Evolutionary conservation across 1,140 invertebrate genomes (phyloP), one percentile per base, ranked within the genome.

Genomic region (Drosophila mojavensis): DNA sequence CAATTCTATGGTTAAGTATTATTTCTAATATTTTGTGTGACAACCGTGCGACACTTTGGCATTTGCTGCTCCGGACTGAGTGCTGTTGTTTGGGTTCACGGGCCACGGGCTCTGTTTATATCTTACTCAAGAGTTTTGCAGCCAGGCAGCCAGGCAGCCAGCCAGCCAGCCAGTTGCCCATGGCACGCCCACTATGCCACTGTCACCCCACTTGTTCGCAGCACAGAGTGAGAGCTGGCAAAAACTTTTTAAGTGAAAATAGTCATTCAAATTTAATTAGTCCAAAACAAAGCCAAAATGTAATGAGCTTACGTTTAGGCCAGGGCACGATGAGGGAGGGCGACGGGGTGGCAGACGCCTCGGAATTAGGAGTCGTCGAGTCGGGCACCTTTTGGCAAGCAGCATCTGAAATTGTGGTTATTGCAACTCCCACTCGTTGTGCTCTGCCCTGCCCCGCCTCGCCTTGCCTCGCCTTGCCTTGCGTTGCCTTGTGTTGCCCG

Each of bases 201-300:
- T 36, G 33, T 9, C 33, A 9, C 33, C 33, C 33, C 33, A 36
- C 33, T 36, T 36, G 33, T 36, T 36, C 33, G 9, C 9, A 36
- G 20, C 20, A 10, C 33, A 39, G 36, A 39, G 36, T 10, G 78
- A 53, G 65, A 33, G 65, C 56, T 70, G 76, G 72, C 77, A 77
- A 80, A 86, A 89, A 89, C 70, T 89, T 89, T 89, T 89, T 89
- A 89, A 89, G 84, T 89, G 84, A 89, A 89, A 89, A 89, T 89
- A 89, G 84, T 89, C 84, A 89, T 89, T 89, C 84, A 89, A 89
- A 89, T 89, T 89, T 89, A 89, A 89, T 89, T 89, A 89, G 84
- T 89, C 75, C 84, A 89, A 89, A 89, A 89, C 84, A 89, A 89
- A 89, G 84, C 84, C 84, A 89, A 64, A 90, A 89, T 81, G 84